Percentiles rank a stretch among this genome's conserved stretches.
Conservation (phyloP, 2,113 vertebrate genomes). For the Coturnix japonica region DNA sequence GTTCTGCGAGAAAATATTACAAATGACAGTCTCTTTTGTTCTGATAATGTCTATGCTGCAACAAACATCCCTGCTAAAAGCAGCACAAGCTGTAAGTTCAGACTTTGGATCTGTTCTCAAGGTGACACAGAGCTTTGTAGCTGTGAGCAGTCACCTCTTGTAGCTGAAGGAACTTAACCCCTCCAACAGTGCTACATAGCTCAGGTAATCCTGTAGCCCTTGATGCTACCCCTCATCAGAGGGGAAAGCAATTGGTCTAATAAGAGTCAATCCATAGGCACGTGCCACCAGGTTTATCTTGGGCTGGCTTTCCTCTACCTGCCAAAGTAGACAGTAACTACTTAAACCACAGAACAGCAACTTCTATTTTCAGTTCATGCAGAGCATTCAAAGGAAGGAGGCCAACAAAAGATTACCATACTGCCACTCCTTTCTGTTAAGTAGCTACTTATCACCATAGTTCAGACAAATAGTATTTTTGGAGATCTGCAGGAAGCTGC, state of each 20-base stretch:
- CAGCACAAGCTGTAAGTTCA: not conserved
- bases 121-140: not conserved
- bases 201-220: not conserved
- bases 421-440: not conserved
- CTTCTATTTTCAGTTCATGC: not conserved
- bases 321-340: not conserved
- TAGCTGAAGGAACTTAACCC: not conserved
- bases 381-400: not conserved
- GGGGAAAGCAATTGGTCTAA: not conserved
- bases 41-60: not conserved
- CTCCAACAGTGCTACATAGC: no score
- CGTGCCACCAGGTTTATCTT: not conserved
- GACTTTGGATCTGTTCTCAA: fast-evolving
- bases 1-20: not conserved
- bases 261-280: not conserved
- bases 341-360: not conserved
- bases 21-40: not conserved
- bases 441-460: not conserved
- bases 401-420: not conserved
- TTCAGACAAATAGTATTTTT: not conserved
- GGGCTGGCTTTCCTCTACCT: not conserved
- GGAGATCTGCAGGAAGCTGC: not conserved
- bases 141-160: not conserved
- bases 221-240: not conserved
- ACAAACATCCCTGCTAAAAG: not conserved